These are phyloP conservation scores for Dipodomys ordii DNA, from an alignment of 2,113 vertebrate genomes.

Conservation along the genomic window DNA sequence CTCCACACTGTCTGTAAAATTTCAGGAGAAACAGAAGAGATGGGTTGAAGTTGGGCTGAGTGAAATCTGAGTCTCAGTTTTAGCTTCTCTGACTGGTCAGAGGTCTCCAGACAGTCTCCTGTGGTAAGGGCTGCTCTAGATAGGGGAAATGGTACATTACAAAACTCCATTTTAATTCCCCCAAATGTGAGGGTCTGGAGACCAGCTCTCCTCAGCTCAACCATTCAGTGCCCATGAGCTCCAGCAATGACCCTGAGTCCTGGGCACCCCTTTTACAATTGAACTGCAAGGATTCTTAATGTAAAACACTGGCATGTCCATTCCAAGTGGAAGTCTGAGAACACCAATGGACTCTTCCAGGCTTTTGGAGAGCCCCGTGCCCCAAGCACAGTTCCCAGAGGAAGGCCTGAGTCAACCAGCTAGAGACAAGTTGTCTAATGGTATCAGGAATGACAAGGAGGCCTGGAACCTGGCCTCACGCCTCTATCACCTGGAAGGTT, in stretches of 20 bases:
- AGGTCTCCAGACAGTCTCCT: neutral
- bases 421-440: conserved; percentile 71
- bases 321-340: neutral
- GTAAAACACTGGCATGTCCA: no score
- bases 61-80: neutral
- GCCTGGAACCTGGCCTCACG: conserved; percentile 81
- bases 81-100: neutral
- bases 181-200: neutral
- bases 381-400: neutral
- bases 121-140: neutral
- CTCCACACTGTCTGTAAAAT: no score
- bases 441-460: conserved; percentile 61
- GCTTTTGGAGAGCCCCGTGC: neutral
- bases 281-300: neutral
- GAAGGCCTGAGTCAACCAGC: neutral
- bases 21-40: neutral
- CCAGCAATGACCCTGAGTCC: neutral
- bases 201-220: neutral
- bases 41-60: neutral
- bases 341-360: conserved; percentile 24
- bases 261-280: neutral
- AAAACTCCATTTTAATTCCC: neutral
- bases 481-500: conserved; percentile 84
- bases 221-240: neutral
- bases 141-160: neutral